Conservation (phyloP, 2,113 vertebrate genomes). For the Larimichthys polyactis region DNA sequence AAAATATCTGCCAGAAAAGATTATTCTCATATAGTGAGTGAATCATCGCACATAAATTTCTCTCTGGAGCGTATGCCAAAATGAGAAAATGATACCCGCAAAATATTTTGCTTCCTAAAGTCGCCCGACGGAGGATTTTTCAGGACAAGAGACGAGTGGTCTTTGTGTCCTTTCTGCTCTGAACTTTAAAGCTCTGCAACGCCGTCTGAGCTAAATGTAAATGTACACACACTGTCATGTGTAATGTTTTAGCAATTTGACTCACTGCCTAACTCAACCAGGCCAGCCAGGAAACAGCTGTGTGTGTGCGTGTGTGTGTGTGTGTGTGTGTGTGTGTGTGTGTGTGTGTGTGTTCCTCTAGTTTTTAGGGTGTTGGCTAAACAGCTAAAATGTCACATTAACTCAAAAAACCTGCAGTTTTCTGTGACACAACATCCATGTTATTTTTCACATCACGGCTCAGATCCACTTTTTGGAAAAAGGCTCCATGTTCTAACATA, state of each 20-base stretch:
- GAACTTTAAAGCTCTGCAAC: background rate
- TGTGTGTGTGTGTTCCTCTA: constrained; percentile 10
- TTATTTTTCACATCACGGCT: too few species aligned
- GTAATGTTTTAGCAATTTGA: background rate
- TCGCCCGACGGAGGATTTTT: constrained; percentile 9
- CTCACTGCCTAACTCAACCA: background rate
- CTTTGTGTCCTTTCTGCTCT: constrained; percentile 9
- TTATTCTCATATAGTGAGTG: constrained; percentile 2
- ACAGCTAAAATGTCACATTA: background rate
- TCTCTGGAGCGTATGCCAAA: background rate
- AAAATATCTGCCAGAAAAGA: constrained; percentile 9
- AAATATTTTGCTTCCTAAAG: constrained; percentile 7
- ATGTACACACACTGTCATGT: constrained; percentile 2
- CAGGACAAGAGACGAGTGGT: background rate
- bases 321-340: too few species aligned
- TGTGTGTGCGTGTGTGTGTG: background rate
- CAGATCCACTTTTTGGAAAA: background rate
- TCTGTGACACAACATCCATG: background rate
- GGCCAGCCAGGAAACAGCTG: constrained; percentile 29
- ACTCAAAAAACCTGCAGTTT: background rate
- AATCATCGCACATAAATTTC: constrained; percentile 9
- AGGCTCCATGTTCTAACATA: background rate
- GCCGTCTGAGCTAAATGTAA: background rate
- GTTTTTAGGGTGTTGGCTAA: constrained; percentile 27
- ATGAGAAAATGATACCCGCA: constrained; percentile 22